Conservation (phyloP, 64 coral and sea anemone species). For the Dendronephthya gigantea region DNA sequence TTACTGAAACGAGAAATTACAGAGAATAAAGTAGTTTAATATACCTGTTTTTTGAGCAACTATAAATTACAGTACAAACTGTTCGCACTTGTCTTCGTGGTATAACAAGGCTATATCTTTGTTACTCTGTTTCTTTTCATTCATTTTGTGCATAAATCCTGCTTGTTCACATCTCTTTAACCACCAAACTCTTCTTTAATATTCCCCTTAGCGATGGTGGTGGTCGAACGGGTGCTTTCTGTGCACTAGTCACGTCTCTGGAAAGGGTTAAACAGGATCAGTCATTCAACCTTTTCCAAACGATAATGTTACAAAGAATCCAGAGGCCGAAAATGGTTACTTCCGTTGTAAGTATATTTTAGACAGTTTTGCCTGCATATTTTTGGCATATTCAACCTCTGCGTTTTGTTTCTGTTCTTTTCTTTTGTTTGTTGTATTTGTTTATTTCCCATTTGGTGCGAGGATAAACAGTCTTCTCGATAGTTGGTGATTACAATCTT, state of each 20-base stretch:
- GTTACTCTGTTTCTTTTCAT: too few species aligned
- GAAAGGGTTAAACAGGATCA: conserved; percentile 46
- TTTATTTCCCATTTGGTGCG: too few species aligned
- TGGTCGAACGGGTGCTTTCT: conserved; percentile 45
- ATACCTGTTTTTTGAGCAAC: too few species aligned
- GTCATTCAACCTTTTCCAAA: conserved; percentile 26
- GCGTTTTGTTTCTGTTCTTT: neutral
- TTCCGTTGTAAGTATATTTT: conserved; percentile 24
- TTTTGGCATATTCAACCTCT: neutral
- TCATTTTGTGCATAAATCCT: too few species aligned
- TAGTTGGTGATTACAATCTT: neutral
- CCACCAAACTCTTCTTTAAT: neutral
- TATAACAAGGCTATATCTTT: too few species aligned
- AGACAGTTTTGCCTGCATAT: neutral
- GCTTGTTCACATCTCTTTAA: neutral
- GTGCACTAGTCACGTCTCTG: conserved; percentile 21
- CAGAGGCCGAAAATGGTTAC: conserved; percentile 47
- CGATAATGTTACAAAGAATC: conserved; percentile 28
- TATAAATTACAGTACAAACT: too few species aligned
- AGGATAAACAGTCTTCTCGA: neutral
- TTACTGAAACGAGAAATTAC: too few species aligned
- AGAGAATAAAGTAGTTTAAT: too few species aligned
- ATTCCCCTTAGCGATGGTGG: conserved; percentile 31
- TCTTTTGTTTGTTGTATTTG: neutral
- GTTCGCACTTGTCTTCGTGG: too few species aligned